Evolutionary conservation across 2,797 vertebrate species (phyloP), one percentile per base, ranked within the genome.

Genomic region (Aeoliscus strigatus): DNA sequence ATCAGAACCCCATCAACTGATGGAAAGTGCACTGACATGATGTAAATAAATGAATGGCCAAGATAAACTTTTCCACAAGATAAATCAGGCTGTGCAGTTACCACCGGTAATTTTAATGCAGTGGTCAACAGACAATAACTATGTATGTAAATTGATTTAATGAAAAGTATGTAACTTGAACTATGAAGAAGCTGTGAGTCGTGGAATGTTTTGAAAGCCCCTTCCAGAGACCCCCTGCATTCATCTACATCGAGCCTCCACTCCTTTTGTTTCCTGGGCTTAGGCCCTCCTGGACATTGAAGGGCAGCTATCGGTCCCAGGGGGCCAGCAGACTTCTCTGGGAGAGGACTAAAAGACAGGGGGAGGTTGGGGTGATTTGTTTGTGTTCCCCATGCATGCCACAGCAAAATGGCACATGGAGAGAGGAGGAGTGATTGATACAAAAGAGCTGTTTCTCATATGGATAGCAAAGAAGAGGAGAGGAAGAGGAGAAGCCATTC

Each of bases 141-240:
- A n/a, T n/a, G n/a, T n/a, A n/a, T n/a, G n/a, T n/a, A n/a, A n/a
- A 13, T 26, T 23, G 46, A 55, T 36, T 45, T 47, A 39, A 63
- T 60, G 51, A 68, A 63, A 48, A n/a, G 46, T 60, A 48, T 60
- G 55, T 69, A 54, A 66, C 39, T 55, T 29, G 14, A 39, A 30
- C 55, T 35, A 77, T 86, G 75, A 82, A 79, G 80, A 68, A 64
- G 37, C 50, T 80, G 75, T 81, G 60, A 70, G 43, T 30, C 32
- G 37, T 44, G 66, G 60, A 67, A 76, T 79, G 84, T 82, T 86
- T 81, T 79, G 36, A 77, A 57, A 69, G 35, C 52, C 63, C 58
- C 53, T 55, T 29, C 28, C 54, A 10, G 27, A 65, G 76, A 73
- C 52, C 69, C 65, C 70, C 66, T 53, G 65, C 81, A 84, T 85